Percentiles rank a stretch among this genome's conserved stretches.
Conservation (phyloP, 2,888 invertebrate species). For the Perizoma flavofasciatum region DNA sequence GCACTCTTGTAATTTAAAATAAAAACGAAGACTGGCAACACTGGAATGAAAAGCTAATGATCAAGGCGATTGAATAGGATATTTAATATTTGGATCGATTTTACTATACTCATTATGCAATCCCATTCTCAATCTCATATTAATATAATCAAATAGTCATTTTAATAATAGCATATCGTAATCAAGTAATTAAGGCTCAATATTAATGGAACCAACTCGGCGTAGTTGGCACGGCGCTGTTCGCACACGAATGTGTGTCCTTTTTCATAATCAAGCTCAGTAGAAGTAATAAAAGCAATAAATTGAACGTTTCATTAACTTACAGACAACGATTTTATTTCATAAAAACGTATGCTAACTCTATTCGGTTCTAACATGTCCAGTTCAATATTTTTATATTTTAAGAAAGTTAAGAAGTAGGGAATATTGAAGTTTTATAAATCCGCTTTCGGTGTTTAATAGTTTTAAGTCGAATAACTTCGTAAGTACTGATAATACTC, state of each 20-base stretch:
- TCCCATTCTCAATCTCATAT: neutral
- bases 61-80: constrained; percentile 9
- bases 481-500: constrained; percentile 10
- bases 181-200: neutral
- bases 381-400: neutral
- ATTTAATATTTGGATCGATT: constrained; percentile 11
- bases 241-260: neutral
- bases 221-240: neutral
- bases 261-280: constrained; percentile 5
- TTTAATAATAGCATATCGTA: constrained; percentile 16
- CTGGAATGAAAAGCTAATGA: constrained; percentile 6
- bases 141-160: neutral
- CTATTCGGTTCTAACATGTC: too few relatives aligned
- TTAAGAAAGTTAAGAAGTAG: neutral
- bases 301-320: neutral
- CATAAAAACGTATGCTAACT: neutral
- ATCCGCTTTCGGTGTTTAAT: constrained; percentile 27
- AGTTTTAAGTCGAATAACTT: constrained; percentile 11
- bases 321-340: constrained; percentile 13
- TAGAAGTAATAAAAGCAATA: constrained; percentile 1
- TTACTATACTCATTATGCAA: constrained; percentile 1
- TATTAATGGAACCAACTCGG: neutral
- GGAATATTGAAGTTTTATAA: constrained; percentile 15
- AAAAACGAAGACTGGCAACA: constrained; percentile 14
- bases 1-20: constrained; percentile 3